phyloP scores from a whole-genome alignment of 2,888 invertebrate genomes.

The Gnatocerus cornutus region DNA sequence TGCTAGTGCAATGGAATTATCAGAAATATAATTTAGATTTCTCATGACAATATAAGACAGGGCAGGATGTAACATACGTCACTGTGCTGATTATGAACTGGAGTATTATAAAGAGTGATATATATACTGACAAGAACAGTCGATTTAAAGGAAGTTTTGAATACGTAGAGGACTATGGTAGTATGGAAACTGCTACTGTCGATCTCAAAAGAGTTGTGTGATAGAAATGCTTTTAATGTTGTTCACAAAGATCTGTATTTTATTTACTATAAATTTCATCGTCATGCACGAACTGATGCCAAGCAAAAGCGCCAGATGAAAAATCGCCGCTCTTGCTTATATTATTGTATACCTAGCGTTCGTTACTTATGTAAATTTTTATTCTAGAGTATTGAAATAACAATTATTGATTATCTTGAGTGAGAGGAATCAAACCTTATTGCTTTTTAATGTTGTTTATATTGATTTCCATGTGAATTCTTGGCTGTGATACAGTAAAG shows the following conservation, averaged over 20 bases:
- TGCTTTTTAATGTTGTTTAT: conserved; percentile 64
- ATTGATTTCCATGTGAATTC: conserved; percentile 70
- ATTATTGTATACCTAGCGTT: conserved; percentile 59
- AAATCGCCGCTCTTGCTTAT: conserved; percentile 22
- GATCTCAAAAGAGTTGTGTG: conserved; percentile 71
- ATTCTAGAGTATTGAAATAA: conserved; percentile 58
- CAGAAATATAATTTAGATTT: conserved; percentile 46
- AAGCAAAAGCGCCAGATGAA: conserved; percentile 14
- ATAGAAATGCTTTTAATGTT: conserved; percentile 71
- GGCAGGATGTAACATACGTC: conserved; percentile 59
- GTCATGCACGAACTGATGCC: conserved; percentile 65
- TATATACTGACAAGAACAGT: conserved; percentile 58
- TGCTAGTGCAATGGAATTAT: conserved; percentile 47
- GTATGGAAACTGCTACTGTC: conserved; percentile 60
- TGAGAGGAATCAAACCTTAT: conserved; percentile 58
- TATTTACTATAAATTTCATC: conserved; percentile 63
- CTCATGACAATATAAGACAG: conserved; percentile 67
- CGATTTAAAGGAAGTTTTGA: conserved; percentile 63
- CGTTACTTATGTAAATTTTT: conserved; percentile 64
- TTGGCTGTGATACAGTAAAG: conserved; percentile 72
- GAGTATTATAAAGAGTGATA: conserved; percentile 66
- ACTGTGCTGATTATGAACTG: conserved; percentile 57
- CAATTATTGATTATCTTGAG: conserved; percentile 47
- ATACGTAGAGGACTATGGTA: conserved; percentile 55
- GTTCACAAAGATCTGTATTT: conserved; percentile 70